Evolutionary conservation across 2,888 invertebrate species (phyloP), one percentile per base, ranked within the genome.

Genomic region (Drosophila barbarae): DNA sequence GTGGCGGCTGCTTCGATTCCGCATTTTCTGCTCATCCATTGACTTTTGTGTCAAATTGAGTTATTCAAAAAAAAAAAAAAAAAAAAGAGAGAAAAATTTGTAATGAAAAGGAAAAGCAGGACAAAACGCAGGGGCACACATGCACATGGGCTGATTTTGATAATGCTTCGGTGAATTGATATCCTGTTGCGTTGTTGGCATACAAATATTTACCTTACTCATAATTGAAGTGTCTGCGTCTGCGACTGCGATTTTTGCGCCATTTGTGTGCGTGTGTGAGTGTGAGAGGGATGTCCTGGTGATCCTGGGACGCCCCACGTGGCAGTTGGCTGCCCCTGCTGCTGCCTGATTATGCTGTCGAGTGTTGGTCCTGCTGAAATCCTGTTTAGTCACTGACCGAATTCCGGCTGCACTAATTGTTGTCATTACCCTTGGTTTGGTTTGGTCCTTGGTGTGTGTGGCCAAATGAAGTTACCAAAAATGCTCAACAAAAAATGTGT

Each of bases 181-280:
- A 79, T 87, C 87, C 87, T 88, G 87, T 86, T 86, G 87, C 83
- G 87, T 87, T 87, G 87, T 88, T 86, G 86, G 83, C 75, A 86
- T 84, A 69, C 85, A 78, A 87, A 87, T 88, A 88, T 87, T 87
- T 87, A 87, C 88, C 87, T 85, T 82, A 67, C 76, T 71, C 77
- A 84, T 82, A 85, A 82, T 85, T 85, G 85, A 82, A 85, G 84
- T 85, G 85, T 85, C 85, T 72, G 77, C 42, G 60, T 42, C 26
- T 72, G 77, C 42, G 60, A 26, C 26, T 47, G 46, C 46, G 64
- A 75, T 77, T 78, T 77, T 84, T 78, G 79, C 82, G 78, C 84
- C 79, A 78, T 78, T 78, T 78, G 78, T 77, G 57, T 28, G 23
- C 35, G 59, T 54, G 70, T 59, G 21, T 41, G 76, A 74, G 61